Evolutionary conservation across 1,140 invertebrate genomes (phyloP).

Genomic region (Brachionus manjavacas): DNA sequence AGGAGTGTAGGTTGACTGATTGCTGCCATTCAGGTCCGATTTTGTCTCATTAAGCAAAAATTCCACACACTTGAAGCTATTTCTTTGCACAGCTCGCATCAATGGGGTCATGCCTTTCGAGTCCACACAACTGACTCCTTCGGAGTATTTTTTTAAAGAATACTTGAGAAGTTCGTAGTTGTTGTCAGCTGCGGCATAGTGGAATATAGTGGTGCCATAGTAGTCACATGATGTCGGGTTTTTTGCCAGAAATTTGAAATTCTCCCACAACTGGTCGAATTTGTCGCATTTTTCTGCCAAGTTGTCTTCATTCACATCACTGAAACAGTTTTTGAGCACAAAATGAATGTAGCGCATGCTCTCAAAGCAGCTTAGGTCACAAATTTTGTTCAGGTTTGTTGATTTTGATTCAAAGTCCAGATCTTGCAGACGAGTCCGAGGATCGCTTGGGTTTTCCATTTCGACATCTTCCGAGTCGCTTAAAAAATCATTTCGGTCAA

Average conservation of each 20-base stretch:
- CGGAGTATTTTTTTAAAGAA: slow-evolving; percentile 11
- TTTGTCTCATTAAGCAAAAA: slow-evolving; percentile 25
- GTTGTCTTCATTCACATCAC: background rate
- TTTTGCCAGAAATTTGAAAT: slow-evolving; percentile 39
- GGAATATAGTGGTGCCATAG: slow-evolving; percentile 35
- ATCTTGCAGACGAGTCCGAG: background rate
- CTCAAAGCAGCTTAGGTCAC: slow-evolving; percentile 36
- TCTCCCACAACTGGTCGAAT: background rate
- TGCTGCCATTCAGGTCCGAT: slow-evolving; percentile 28
- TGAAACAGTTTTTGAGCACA: slow-evolving; percentile 19
- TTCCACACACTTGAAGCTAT: slow-evolving; percentile 17
- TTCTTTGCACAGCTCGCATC: slow-evolving; percentile 34
- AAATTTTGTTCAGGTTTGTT: background rate
- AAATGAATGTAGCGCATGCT: slow-evolving; percentile 21
- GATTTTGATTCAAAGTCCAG: background rate
- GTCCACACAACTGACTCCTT: background rate
- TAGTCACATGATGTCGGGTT: slow-evolving; percentile 36
- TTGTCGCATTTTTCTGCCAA: background rate
- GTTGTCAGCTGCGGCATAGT: slow-evolving; percentile 31
- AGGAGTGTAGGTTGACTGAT: slow-evolving; percentile 27
- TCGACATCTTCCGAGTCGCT: slow-evolving; percentile 29
- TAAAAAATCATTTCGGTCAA: slow-evolving; percentile 31
- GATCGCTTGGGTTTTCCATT: background rate
- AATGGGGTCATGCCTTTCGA: slow-evolving; percentile 41
- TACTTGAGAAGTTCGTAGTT: background rate